Evolutionary conservation across 2,113 vertebrate genomes (phyloP), one percentile per base, ranked within the genome.

Genomic region (Equus przewalskii): DNA sequence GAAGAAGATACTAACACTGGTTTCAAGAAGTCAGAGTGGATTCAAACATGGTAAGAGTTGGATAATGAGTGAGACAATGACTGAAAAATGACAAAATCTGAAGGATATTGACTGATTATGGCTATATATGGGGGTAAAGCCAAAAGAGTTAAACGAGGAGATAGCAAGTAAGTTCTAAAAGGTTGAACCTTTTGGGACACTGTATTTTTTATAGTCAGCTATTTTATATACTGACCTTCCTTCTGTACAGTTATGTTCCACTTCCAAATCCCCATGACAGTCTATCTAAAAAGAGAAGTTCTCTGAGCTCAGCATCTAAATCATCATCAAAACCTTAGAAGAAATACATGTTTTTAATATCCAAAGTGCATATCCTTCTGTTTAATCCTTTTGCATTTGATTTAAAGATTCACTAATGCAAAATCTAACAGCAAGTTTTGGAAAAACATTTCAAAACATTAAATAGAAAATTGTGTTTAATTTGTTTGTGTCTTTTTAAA

Each of bases 161-260:
- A 64, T 7, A 88, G 49, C 9, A 91, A 64, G 87, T 1, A 1
- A 54, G 1, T 44, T 11, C 2, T 33, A 36, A 83, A 75, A 51
- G 12, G 1, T 26, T 46, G 6, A 30, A 56, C 49, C 15, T 78
- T 14, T 58, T 30, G 28, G 14, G 22, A 33, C 4, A 83, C 1
- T 21, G 4, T 28, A 12, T 90, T 65, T 75, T 75, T 60, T 19
- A 18, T 0, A 16, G 0, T 5, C 1, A 62, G 19, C 4, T 46
- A 28, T 19, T 86, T 54, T 30, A 58, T 33, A 26, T 44, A 19
- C 4, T 44, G 11, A 86, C 7, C 1, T 76, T 21, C 1, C 7
- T 75, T 72, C 69, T 93, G 7, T 10, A 26, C 64, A 11, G 62
- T 1, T 1, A 7, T 67, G 5, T 16, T 73, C 8, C 18, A n/a